A percentile compares a stretch with the other conserved stretches of the same genome.
phyloP scores from a whole-genome alignment of 2,113 vertebrate species.

The Raja brachyura region DNA sequence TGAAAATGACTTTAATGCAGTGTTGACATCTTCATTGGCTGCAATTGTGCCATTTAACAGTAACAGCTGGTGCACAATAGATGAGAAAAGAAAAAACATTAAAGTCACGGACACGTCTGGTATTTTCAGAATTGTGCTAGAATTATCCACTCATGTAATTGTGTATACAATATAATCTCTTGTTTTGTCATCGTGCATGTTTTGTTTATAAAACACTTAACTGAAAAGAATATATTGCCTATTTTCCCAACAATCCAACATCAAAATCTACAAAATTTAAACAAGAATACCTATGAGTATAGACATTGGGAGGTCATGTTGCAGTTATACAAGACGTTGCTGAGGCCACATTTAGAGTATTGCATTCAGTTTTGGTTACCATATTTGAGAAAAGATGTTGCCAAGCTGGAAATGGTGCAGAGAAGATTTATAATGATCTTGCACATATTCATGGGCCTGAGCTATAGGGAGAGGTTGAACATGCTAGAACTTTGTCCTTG shows the following conservation, averaged over 20 bases:
- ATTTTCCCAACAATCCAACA: slow-evolving; percentile 22
- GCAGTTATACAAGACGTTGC: no score
- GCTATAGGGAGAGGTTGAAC: no score
- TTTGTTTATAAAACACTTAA: slow-evolving; percentile 37
- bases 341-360: no score
- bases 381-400: no score
- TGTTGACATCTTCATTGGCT: neutral
- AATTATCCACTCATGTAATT: slow-evolving; percentile 8
- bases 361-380: no score
- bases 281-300: neutral
- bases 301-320: no score
- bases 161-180: slow-evolving; percentile 29
- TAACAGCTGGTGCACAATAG: neutral
- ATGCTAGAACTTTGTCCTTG: no score
- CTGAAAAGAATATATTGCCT: slow-evolving; percentile 16
- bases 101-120: neutral
- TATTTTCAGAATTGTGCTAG: slow-evolving; percentile 23
- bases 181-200: slow-evolving; percentile 33
- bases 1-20: neutral
- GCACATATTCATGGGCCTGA: no score
- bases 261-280: neutral
- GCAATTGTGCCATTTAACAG: neutral
- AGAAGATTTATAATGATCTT: no score
- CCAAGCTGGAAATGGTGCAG: no score
- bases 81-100: neutral